Percentiles rank a stretch among this genome's conserved stretches.
phyloP scores from a whole-genome alignment of 1,140 invertebrate genomes.

The Nephila pilipes region DNA sequence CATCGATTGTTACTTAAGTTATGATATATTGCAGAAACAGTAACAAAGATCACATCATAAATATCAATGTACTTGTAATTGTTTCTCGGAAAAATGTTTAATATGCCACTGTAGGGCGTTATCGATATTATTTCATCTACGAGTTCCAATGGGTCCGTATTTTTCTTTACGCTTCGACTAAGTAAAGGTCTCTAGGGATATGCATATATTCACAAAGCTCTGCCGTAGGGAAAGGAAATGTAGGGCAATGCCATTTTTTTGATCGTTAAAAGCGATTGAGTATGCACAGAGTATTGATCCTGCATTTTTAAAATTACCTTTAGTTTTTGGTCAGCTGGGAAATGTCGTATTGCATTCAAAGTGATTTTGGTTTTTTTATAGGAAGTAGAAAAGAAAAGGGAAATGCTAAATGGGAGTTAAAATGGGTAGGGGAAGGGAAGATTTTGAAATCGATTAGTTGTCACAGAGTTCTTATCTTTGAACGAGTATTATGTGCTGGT shows the following conservation, averaged over 20 bases:
- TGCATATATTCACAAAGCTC: slow-evolving; percentile 31
- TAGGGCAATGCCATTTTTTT: slow-evolving; percentile 1
- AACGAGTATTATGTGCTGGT: background rate
- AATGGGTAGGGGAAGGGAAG: background rate
- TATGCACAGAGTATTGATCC: background rate
- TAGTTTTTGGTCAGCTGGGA: background rate
- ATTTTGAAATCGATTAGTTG: background rate
- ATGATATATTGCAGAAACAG: background rate
- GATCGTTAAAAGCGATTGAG: slow-evolving; percentile 2
- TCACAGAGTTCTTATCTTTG: background rate
- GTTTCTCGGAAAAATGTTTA: background rate
- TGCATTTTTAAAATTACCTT: background rate
- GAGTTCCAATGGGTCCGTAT: slow-evolving; percentile 20
- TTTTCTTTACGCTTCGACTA: background rate
- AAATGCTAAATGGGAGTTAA: background rate
- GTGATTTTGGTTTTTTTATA: background rate
- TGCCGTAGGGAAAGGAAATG: background rate
- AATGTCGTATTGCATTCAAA: background rate
- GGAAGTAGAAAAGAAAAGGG: background rate
- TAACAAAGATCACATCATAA: background rate
- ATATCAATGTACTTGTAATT: background rate
- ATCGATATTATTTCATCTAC: slow-evolving; percentile 39
- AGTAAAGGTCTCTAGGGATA: slow-evolving; percentile 3
- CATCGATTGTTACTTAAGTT: background rate
- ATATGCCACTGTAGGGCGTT: slow-evolving; percentile 34